These are phyloP conservation scores for Tetramorium bicarinatum DNA, from an alignment of 2,888 invertebrate species.

Conservation along the genomic window DNA sequence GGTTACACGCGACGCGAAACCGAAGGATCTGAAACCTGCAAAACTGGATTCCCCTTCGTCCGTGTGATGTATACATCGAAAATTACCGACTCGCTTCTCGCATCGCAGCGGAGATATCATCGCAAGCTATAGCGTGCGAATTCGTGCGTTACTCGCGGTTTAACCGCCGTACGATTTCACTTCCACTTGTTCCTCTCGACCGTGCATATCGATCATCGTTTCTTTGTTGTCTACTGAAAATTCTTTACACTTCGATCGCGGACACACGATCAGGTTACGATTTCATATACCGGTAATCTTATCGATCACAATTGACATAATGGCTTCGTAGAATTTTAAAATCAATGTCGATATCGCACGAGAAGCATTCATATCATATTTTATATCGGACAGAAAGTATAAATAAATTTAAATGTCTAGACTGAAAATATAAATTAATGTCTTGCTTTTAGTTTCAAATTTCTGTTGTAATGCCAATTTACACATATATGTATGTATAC, in stretches of 20 bases:
- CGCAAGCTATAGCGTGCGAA: slow-evolving; percentile 27
- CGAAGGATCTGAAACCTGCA: slow-evolving; percentile 74
- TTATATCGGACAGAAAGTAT: not conserved
- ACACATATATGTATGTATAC: not conserved
- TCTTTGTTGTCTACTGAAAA: slow-evolving; percentile 7
- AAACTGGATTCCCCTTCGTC: slow-evolving; percentile 76
- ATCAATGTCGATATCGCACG: not conserved
- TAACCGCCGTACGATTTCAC: slow-evolving; percentile 62
- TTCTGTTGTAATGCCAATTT: not conserved
- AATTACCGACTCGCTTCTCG: slow-evolving; percentile 60
- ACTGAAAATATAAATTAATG: slow-evolving; percentile 1
- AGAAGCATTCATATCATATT: not conserved
- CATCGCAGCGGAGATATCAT: slow-evolving; percentile 58
- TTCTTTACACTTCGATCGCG: not conserved
- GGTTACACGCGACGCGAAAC: slow-evolving; percentile 53
- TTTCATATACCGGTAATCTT: not conserved
- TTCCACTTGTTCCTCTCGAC: slow-evolving; percentile 36
- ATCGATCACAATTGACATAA: not conserved
- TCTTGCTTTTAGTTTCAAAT: not conserved
- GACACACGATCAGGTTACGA: not conserved
- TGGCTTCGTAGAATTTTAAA: not conserved
- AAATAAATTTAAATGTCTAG: slow-evolving; percentile 2
- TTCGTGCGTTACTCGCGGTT: slow-evolving; percentile 47
- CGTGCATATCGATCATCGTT: slow-evolving; percentile 28
- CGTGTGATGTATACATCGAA: slow-evolving; percentile 67